Evolutionary conservation across 2,113 vertebrate genomes (phyloP).

Genomic region (Chaetorhynchus papuensis): DNA sequence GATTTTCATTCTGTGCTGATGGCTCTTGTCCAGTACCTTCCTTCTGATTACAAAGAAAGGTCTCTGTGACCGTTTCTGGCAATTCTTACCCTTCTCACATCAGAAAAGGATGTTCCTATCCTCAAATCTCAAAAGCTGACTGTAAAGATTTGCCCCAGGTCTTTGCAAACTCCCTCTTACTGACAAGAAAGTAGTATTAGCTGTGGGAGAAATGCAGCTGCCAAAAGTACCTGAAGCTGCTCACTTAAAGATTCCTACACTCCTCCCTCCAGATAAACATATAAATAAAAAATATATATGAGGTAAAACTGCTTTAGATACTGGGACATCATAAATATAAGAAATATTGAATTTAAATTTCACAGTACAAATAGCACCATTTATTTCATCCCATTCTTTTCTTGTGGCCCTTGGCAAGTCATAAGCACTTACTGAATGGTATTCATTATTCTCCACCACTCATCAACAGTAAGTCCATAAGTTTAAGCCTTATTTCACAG

Average conservation of each 20-base stretch:
- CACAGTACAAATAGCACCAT: neutral
- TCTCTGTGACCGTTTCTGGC: neutral
- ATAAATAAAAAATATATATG: neutral
- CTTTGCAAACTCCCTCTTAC: neutral
- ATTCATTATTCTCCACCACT: neutral
- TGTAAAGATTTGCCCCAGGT: neutral
- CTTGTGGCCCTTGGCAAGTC: neutral
- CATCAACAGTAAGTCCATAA: neutral
- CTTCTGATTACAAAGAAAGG: neutral
- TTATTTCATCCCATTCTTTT: neutral
- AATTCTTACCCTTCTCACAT: neutral
- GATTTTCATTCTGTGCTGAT: neutral
- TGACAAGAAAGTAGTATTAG: neutral
- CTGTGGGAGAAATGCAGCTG: neutral
- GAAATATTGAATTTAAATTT: neutral
- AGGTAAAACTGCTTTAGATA: neutral
- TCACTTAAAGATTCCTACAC: neutral
- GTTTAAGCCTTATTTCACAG: neutral
- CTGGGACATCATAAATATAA: neutral
- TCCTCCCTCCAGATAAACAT: neutral
- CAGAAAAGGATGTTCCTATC: neutral
- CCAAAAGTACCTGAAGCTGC: neutral
- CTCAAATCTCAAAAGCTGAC: neutral
- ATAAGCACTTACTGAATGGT: neutral
- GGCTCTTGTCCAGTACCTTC: neutral